phyloP scores from a whole-genome alignment of 2,797 vertebrate genomes.

The Nothura maculosa region DNA sequence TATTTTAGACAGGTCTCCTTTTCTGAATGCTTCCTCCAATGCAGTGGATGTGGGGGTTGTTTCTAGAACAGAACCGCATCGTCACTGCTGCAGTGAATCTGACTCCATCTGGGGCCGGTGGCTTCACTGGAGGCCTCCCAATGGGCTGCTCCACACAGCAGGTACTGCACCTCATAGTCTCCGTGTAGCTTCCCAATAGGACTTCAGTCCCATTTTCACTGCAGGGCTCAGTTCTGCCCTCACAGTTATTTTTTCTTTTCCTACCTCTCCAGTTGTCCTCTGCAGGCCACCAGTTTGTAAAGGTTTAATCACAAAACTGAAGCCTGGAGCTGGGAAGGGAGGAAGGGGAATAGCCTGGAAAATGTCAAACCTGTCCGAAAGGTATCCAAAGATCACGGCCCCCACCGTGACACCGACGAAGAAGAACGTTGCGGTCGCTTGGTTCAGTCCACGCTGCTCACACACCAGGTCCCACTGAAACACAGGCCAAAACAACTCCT shows the following conservation, averaged over 20 bases:
- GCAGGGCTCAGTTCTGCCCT: background rate
- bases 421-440: constrained; percentile 86
- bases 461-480: constrained; percentile 92
- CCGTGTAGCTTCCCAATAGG: background rate
- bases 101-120: background rate
- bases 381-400: constrained; percentile 86
- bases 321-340: background rate
- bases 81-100: background rate
- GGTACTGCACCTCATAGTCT: background rate
- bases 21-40: background rate
- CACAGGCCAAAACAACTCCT: background rate
- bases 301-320: rapidly evolving
- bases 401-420: constrained; percentile 87
- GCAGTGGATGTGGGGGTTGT: background rate
- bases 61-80: background rate
- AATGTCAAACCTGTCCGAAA: constrained; percentile 86
- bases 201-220: background rate
- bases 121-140: background rate
- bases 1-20: background rate
- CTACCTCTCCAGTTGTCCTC: background rate
- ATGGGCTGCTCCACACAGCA: background rate
- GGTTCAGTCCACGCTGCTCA: constrained; percentile 84
- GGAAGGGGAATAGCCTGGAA: background rate
- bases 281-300: background rate
- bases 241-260: background rate